Base-by-base conservation (phyloP, 2,888 invertebrate genomes). In the Leptodirus hochenwartii region DNA sequence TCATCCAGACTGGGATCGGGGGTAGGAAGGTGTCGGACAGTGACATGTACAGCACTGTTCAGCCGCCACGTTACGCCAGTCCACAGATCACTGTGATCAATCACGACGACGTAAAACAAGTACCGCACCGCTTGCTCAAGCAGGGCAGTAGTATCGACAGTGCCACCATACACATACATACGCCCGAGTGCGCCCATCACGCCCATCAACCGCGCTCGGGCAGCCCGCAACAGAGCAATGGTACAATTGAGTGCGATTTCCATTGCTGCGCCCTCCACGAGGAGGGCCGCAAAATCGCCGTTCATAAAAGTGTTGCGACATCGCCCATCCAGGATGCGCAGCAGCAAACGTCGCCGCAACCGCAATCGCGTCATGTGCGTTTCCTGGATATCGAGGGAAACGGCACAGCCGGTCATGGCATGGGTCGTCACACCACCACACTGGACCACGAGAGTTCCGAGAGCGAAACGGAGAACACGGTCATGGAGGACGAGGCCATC, bases 231-330 rank as follows among this genome's bases (percentile, higher is more conserved):
- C 67, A 48, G 61, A 69, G 49, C 40, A 62, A 66, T 50, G 59
- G 66, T 49, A 51, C 62, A 48, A 52, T 62, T 41, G 85, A 88
- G 58, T 90, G 90, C 63, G 90, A 90, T 62, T 90, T 90, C 60
- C 90, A 90, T 58, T 90, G 90, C 59, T 88, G 88, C 61, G 82
- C 88, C 39, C 63, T 90, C 46, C 90, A 90, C 66, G 87, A 88
- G 57, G 88, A 85, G 54, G 85, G 87, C 5, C 71, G 87, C 37
- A 75, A 82, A 50, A 87, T 88, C 50, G 84, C 85, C 40, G 84
- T 85, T 40, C 84, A 84, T 62, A 85, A 87, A 59, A 82, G 79
- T 53, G 85, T 87, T 41, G 85, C 87, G 43, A 87, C 88, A 41
- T 87, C 88, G 38, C 87, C 90, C 45, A 87, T 90, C 38, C 87